Evolutionary conservation across 2,113 vertebrate species (phyloP).

Genomic region (Silurus meridionalis): DNA sequence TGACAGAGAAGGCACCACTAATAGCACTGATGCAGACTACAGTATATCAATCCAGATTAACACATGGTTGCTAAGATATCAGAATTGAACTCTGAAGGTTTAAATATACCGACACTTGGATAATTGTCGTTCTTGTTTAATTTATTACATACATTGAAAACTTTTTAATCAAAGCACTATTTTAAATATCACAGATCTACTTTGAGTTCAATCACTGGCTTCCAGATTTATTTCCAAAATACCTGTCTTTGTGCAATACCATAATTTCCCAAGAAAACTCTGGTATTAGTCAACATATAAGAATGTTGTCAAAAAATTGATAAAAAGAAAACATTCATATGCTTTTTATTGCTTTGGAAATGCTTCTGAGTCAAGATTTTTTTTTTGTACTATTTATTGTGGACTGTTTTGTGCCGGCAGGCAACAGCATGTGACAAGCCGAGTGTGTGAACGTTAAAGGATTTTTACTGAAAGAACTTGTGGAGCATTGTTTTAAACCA

Average conservation of each 20-base stretch:
- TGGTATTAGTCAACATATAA: slow-evolving; percentile 7
- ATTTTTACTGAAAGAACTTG: slow-evolving; percentile 18
- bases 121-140: not conserved
- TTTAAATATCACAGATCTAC: not conserved
- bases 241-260: not conserved
- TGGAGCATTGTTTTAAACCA: slow-evolving; percentile 19
- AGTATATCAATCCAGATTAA: not conserved
- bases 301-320: not conserved
- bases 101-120: not conserved
- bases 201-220: not conserved
- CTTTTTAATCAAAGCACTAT: not conserved
- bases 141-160: not conserved
- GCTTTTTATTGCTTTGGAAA: not conserved
- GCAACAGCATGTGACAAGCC: slow-evolving; percentile 11
- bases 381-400: slow-evolving; percentile 1
- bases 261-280: not conserved
- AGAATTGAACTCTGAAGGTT: not conserved
- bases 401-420: slow-evolving; percentile 6
- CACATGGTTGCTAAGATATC: not conserved
- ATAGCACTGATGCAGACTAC: not conserved
- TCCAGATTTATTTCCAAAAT: not conserved
- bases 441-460: not conserved
- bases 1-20: not conserved
- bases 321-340: not conserved
- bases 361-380: not conserved